phyloP scores from a whole-genome alignment of 2,113 vertebrate species.

The Petromus typicus region DNA sequence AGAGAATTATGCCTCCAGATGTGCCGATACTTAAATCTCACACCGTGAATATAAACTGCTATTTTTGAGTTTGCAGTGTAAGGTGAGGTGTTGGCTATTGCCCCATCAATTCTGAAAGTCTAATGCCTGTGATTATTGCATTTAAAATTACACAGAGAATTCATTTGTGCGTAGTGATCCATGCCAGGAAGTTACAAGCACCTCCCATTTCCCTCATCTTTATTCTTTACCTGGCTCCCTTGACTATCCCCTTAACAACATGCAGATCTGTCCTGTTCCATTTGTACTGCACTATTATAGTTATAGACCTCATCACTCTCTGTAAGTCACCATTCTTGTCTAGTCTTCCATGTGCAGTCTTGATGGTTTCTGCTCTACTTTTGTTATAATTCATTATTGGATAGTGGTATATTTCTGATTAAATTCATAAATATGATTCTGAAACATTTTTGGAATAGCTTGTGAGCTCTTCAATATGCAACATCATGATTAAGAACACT shows the following conservation, averaged over 20 bases:
- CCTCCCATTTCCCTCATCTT: background rate
- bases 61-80: background rate
- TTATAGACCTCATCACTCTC: background rate
- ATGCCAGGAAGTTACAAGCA: background rate
- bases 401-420: background rate
- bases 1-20: conserved; percentile 58
- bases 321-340: background rate
- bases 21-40: conserved; percentile 43
- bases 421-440: background rate
- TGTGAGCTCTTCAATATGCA: background rate
- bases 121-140: background rate
- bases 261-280: background rate
- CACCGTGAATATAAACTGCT: background rate
- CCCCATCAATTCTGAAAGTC: conserved; percentile 51
- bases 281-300: background rate
- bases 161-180: background rate
- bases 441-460: background rate
- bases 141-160: conserved; percentile 4
- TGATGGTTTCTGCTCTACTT: background rate
- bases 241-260: background rate
- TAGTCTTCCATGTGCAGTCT: background rate
- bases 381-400: background rate
- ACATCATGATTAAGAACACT: background rate
- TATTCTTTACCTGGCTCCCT: background rate
- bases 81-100: conserved; percentile 1